phyloP scores from a whole-genome alignment of 1,140 invertebrate genomes.

The Druon quercuslanigerum region DNA sequence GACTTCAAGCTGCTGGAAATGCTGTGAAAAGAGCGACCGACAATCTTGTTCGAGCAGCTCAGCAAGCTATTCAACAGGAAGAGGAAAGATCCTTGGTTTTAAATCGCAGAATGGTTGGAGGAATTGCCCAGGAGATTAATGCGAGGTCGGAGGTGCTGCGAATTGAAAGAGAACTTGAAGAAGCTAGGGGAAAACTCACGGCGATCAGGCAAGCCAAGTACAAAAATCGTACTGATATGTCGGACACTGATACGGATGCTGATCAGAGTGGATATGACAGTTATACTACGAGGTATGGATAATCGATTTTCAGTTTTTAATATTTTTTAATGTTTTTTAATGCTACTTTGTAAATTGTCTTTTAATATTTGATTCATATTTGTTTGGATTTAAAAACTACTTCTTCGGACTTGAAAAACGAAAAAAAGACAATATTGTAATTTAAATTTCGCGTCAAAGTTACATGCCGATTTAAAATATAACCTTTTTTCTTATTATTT shows the following conservation, averaged over 20 bases:
- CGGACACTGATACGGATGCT: slow-evolving; percentile 63
- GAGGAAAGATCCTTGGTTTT: slow-evolving; percentile 93
- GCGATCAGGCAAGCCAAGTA: slow-evolving; percentile 91
- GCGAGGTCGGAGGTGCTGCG: slow-evolving; percentile 89
- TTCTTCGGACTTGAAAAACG: no score
- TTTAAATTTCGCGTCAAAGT: no score
- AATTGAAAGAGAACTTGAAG: slow-evolving; percentile 95
- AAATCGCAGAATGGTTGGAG: slow-evolving; percentile 93
- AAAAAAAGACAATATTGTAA: no score
- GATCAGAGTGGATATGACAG: slow-evolving; percentile 71
- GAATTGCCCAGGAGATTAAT: slow-evolving; percentile 94
- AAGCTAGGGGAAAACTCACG: slow-evolving; percentile 91
- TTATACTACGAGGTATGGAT: slow-evolving; percentile 52
- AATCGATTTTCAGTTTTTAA: no score
- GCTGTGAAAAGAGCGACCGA: slow-evolving; percentile 98
- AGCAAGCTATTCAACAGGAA: slow-evolving; percentile 93
- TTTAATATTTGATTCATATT: no score
- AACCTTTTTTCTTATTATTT: neutral
- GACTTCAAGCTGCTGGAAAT: slow-evolving; percentile 96
- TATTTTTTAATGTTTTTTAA: no score
- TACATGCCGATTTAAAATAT: no score
- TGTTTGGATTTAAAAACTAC: no score
- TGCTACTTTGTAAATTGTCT: no score
- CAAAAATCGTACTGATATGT: slow-evolving; percentile 75
- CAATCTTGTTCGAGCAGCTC: slow-evolving; percentile 94